phyloP scores from a whole-genome alignment of 2,113 vertebrate genomes.

The Bubalus kerabau region DNA sequence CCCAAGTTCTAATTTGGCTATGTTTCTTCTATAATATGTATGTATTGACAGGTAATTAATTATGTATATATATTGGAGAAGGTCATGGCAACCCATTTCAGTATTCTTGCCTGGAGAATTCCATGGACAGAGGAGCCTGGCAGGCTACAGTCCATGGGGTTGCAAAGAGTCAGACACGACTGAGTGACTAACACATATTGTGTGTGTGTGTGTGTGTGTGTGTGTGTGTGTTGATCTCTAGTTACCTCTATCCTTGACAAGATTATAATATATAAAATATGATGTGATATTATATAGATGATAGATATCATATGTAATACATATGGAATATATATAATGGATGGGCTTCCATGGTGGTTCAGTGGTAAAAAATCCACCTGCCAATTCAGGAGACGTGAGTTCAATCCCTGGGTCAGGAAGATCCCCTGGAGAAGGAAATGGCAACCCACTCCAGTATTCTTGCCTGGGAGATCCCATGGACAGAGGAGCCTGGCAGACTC shows the following conservation, averaged over 20 bases:
- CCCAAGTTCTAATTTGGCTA: neutral
- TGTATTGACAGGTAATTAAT: neutral
- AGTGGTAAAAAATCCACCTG: neutral
- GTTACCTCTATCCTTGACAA: neutral
- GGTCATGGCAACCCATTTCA: neutral
- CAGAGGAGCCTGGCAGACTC: neutral
- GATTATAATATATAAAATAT: neutral
- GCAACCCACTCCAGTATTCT: neutral
- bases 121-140: neutral
- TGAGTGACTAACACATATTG: neutral
- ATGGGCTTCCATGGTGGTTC: neutral
- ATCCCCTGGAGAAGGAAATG: neutral
- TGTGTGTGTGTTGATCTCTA: neutral
- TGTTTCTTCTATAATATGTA: neutral
- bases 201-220: neutral
- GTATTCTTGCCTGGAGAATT: neutral
- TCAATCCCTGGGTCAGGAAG: neutral
- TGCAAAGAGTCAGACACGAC: neutral
- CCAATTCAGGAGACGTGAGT: neutral
- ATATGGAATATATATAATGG: too few species aligned
- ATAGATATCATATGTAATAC: too few species aligned
- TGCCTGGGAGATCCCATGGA: neutral
- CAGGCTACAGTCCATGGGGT: neutral
- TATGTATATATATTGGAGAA: neutral
- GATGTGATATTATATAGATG: neutral